Evolutionary conservation across 2,888 invertebrate species (phyloP).

Genomic region (Drosophila helvetica): DNA sequence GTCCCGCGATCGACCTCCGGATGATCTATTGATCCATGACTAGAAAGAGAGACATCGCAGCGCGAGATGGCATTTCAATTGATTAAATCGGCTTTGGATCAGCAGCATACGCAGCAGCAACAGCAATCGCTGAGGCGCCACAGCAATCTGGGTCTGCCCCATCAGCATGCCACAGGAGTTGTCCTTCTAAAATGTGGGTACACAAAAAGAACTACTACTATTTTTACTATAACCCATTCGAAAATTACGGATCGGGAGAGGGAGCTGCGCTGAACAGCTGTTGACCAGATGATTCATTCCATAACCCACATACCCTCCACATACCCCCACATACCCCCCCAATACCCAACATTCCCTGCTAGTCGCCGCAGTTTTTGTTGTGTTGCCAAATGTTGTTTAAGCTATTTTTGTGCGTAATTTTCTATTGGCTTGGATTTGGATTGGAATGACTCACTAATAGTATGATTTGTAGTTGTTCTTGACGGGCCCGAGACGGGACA

Average conservation of each 20-base stretch:
- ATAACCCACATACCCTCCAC: neutral
- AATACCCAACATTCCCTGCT: neutral
- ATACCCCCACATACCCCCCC: neutral
- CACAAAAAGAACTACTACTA: neutral
- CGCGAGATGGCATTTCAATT: constrained; percentile 80
- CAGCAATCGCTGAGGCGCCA: constrained; percentile 57
- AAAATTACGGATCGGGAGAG: no score
- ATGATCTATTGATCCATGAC: neutral
- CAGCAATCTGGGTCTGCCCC: constrained; percentile 57
- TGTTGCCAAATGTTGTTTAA: constrained; percentile 7
- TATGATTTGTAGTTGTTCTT: constrained; percentile 19
- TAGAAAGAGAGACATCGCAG: neutral
- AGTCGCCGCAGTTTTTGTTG: neutral
- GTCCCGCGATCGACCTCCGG: neutral
- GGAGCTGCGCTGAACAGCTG: constrained; percentile 14
- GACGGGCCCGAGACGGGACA: constrained; percentile 8
- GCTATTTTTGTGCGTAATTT: constrained; percentile 44
- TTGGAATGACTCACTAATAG: constrained; percentile 30
- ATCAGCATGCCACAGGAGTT: constrained; percentile 75
- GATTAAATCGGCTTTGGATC: constrained; percentile 81
- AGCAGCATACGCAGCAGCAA: constrained; percentile 67
- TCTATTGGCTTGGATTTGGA: neutral
- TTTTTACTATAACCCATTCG: neutral
- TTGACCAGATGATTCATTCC: constrained; percentile 11
- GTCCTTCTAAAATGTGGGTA: constrained; percentile 82